phyloP scores from a whole-genome alignment of 2,888 invertebrate species.

The Pyrrhosoma nymphula region DNA sequence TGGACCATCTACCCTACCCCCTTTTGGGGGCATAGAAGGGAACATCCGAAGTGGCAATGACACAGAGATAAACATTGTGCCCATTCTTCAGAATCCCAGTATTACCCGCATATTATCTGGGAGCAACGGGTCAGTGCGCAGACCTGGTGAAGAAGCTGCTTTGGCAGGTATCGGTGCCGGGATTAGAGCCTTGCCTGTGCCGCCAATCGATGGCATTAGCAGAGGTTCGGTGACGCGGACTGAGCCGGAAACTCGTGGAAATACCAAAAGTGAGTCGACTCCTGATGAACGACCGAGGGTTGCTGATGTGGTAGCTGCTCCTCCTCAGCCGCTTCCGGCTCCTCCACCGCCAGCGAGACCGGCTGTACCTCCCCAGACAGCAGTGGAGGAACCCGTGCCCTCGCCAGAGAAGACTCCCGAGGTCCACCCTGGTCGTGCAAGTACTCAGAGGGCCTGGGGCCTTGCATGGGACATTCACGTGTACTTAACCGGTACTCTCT shows the following conservation, averaged over 20 bases:
- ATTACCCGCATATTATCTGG: slow-evolving; percentile 92
- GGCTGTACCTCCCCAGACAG: slow-evolving; percentile 58
- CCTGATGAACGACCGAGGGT: slow-evolving; percentile 47
- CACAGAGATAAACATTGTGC: slow-evolving; percentile 81
- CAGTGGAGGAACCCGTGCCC: slow-evolving; percentile 67
- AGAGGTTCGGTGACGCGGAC: slow-evolving; percentile 62
- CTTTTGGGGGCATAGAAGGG: slow-evolving; percentile 65
- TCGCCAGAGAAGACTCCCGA: slow-evolving; percentile 49
- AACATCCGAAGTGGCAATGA: slow-evolving; percentile 72
- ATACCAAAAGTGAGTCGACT: slow-evolving; percentile 37
- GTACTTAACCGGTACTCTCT: slow-evolving; percentile 91
- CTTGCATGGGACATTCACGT: slow-evolving; percentile 96
- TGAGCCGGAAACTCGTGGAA: slow-evolving; percentile 50
- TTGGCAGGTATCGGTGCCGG: slow-evolving; percentile 51
- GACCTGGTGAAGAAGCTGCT: slow-evolving; percentile 72
- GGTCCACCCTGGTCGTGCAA: slow-evolving; percentile 72
- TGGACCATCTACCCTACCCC: slow-evolving; percentile 71
- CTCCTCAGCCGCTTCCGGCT: slow-evolving; percentile 17
- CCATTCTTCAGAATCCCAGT: slow-evolving; percentile 88
- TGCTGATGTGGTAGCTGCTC: slow-evolving; percentile 54
- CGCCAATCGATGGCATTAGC: slow-evolving; percentile 68
- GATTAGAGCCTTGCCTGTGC: slow-evolving; percentile 42
- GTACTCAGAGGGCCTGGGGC: slow-evolving; percentile 80
- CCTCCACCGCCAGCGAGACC: slow-evolving; percentile 43
- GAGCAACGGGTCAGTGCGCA: slow-evolving; percentile 83